A percentile compares a stretch with the other conserved stretches of the same genome.
phyloP scores from a whole-genome alignment of 92 coral and sea anemone species.

The Metridium senile region DNA sequence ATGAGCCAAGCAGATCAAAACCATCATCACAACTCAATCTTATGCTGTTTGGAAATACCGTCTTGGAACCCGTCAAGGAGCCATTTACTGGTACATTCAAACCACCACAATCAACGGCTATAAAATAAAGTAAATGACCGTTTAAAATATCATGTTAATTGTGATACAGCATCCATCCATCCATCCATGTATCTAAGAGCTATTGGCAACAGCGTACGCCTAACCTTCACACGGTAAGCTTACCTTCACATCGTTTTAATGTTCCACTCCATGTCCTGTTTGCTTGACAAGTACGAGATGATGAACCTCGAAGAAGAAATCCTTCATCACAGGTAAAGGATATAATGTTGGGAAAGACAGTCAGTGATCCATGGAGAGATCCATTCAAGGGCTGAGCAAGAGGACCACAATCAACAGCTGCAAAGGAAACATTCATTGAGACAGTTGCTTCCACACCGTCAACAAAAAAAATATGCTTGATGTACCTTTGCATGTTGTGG shows the following conservation, averaged over 20 bases:
- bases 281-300: slow-evolving; percentile 57
- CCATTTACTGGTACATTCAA: slow-evolving; percentile 44
- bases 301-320: slow-evolving; percentile 61
- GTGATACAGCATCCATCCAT: neutral
- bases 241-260: slow-evolving; percentile 51
- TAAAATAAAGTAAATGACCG: neutral
- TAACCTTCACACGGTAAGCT: neutral
- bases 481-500: slow-evolving; percentile 57
- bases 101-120: slow-evolving; percentile 50
- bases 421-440: slow-evolving; percentile 3
- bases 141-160: no score
- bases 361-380: neutral
- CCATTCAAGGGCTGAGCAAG: slow-evolving; percentile 45
- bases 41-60: slow-evolving; percentile 46
- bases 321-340: slow-evolving; percentile 72
- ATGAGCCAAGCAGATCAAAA: slow-evolving; percentile 43
- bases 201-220: neutral
- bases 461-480: neutral
- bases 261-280: slow-evolving; percentile 82
- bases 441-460: neutral
- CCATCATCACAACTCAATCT: slow-evolving; percentile 56
- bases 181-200: neutral
- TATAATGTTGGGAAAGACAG: slow-evolving; percentile 54
- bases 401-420: slow-evolving; percentile 66
- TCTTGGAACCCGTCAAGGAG: slow-evolving; percentile 41